phyloP scores from a whole-genome alignment of 2,797 vertebrate genomes.

The Eutrigla gurnardus region DNA sequence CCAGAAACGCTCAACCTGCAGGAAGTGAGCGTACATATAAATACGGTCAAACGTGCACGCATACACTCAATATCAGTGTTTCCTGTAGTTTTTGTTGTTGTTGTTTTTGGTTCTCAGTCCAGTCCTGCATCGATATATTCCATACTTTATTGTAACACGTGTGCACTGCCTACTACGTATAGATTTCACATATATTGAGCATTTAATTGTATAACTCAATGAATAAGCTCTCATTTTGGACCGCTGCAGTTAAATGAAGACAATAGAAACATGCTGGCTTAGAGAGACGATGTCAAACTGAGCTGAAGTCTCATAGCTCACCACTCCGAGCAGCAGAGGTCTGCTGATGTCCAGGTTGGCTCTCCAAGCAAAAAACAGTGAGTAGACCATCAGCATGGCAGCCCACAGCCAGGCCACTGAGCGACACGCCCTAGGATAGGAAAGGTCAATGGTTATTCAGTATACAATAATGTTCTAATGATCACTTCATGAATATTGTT shows the following conservation, averaged over 20 bases:
- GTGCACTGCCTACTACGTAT: background rate
- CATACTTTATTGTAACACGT: constrained; percentile 1
- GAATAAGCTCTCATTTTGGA: background rate
- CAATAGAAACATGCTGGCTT: background rate
- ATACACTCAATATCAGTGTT: constrained; percentile 2
- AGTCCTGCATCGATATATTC: background rate
- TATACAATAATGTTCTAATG: background rate
- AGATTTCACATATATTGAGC: background rate
- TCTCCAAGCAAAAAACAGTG: constrained; percentile 97
- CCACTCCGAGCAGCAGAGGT: constrained; percentile 93
- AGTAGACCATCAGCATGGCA: constrained; percentile 91
- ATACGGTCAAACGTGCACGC: background rate
- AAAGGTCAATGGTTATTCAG: background rate
- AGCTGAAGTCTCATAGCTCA: constrained; percentile 39
- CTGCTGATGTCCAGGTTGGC: constrained; percentile 95
- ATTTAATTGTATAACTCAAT: background rate
- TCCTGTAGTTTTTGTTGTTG: background rate
- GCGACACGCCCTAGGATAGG: constrained; percentile 79
- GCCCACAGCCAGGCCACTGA: constrained; percentile 87
- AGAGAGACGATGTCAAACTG: background rate
- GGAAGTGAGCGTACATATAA: background rate
- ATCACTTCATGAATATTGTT: background rate
- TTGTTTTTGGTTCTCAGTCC: background rate
- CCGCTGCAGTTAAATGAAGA: background rate
- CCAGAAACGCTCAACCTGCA: constrained; percentile 97